These are phyloP conservation scores for Lampropteryx suffumata DNA, from an alignment of 2,888 invertebrate genomes.

Conservation along the genomic window DNA sequence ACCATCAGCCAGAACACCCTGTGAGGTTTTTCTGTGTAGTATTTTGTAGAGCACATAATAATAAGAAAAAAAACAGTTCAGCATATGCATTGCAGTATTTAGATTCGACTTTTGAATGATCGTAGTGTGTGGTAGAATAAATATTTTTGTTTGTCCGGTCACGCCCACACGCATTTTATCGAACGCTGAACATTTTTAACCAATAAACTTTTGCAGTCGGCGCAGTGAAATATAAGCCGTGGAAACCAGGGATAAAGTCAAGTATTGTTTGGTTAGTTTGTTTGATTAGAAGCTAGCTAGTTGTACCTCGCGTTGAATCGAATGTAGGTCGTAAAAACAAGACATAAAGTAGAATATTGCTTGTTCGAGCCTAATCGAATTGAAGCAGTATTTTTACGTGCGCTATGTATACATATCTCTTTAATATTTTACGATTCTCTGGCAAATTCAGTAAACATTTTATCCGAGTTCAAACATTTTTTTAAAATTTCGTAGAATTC, in stretches of 20 bases:
- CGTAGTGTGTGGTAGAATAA: not conserved
- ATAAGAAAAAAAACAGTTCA: too few relatives aligned
- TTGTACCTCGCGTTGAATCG: not conserved
- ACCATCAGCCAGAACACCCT: too few relatives aligned
- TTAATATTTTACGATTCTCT: constrained; percentile 4
- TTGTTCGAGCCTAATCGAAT: constrained; percentile 2
- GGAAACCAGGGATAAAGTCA: not conserved
- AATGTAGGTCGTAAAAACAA: constrained; percentile 1
- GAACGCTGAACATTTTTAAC: constrained; percentile 10
- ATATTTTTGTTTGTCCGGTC: constrained; percentile 12
- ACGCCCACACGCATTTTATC: constrained; percentile 12
- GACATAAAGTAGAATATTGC: constrained; percentile 11
- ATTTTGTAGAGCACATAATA: too few relatives aligned
- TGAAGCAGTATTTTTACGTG: constrained; percentile 8
- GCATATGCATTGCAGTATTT: too few relatives aligned
- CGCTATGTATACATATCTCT: constrained; percentile 5
- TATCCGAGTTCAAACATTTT: not conserved
- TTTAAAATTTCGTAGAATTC: not conserved
- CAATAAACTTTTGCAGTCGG: not conserved
- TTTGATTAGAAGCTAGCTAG: not conserved
- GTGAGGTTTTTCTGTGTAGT: too few relatives aligned
- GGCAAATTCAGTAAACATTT: not conserved
- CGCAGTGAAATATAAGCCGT: not conserved
- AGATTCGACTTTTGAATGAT: not conserved
- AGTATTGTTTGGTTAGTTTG: not conserved